A percentile compares a stretch with the other conserved stretches of the same genome.
These are phyloP conservation scores for Schizotus pectinicornis DNA, from an alignment of 2,888 invertebrate species.

Conservation along the genomic window DNA sequence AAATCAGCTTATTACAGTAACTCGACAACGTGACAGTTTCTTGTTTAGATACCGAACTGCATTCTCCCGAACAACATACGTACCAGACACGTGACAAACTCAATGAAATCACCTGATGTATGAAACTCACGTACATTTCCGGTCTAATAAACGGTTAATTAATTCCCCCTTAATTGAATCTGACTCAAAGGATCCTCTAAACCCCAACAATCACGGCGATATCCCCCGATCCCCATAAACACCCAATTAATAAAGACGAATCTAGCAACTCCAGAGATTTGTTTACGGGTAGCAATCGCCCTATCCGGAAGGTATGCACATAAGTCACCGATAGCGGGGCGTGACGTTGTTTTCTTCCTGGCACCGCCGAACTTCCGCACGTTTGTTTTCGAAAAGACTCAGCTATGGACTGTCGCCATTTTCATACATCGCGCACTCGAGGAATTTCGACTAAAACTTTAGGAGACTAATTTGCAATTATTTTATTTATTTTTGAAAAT, in stretches of 20 bases:
- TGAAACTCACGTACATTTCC: not conserved
- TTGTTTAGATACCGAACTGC: not conserved
- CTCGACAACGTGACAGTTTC: no score
- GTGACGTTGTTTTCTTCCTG: constrained; percentile 31
- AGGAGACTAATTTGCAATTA: no score
- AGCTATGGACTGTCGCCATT: no score
- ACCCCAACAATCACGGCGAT: no score
- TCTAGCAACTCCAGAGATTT: not conserved
- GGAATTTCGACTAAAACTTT: no score
- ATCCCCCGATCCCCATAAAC: not conserved
- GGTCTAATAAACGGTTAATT: not conserved
- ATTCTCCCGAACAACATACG: not conserved
- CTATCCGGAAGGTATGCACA: not conserved
- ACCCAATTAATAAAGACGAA: constrained; percentile 2
- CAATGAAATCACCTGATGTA: not conserved
- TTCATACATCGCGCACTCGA: no score
- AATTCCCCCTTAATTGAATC: not conserved
- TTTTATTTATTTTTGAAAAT: no score
- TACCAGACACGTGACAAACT: constrained; percentile 3
- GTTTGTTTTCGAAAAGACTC: constrained; percentile 1
- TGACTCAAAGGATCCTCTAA: no score
- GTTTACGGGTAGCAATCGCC: constrained; percentile 2
- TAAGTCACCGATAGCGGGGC: constrained; percentile 15
- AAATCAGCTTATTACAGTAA: no score
- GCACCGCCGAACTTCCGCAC: constrained; percentile 28